Evolutionary conservation across 92 coral and sea anemone species (phyloP), one percentile per base, ranked within the genome.

Genomic region (Blastomussa wellsi): DNA sequence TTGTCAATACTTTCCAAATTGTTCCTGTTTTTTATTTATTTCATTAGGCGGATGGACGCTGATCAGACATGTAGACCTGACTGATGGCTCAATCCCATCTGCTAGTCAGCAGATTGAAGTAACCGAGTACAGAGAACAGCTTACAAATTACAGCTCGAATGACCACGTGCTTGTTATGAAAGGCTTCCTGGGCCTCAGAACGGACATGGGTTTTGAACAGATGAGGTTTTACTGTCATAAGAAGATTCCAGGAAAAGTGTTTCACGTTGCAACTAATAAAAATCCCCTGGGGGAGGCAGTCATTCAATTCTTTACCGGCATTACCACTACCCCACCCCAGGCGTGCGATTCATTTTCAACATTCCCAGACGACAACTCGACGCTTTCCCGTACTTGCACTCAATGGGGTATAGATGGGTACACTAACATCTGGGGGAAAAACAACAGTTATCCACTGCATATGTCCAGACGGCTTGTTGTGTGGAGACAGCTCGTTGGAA

Each of bases 261-360:
- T 72, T 39, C 77, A 72, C 19, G 37, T 72, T 12, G 16, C 53
- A 14, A 72, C 77, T 29, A 72, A 72, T 5, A 7, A 14, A 26
- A 36, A 38, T 14, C 31, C 77, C 31, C 32, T 72, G 28, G 77
- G 77, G 77, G 52, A 72, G 29, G 77, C 77, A 20, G 81, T 77
- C 38, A n/a, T 77, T 33, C 67, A 77, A 4, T 77, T 19, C 69
- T 52, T 37, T 33, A 77, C 68, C 4, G 81, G 48, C 38, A 28
- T 11, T 31, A 77, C 81, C 68, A 77, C 10, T 32, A 29, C 31
- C 41, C 81, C 81, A 31, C 77, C 77, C n/a, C 81, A 77, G 69
- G 81, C 68, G 35, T 77, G 81, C n/a, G 81, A 59, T 29, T 77
- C 81, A 7, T 77, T 42, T 51, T 38, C 81, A 52, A 49, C 81